Evolutionary conservation across 1,140 invertebrate genomes (phyloP).

Genomic region (Hyles vespertilio): DNA sequence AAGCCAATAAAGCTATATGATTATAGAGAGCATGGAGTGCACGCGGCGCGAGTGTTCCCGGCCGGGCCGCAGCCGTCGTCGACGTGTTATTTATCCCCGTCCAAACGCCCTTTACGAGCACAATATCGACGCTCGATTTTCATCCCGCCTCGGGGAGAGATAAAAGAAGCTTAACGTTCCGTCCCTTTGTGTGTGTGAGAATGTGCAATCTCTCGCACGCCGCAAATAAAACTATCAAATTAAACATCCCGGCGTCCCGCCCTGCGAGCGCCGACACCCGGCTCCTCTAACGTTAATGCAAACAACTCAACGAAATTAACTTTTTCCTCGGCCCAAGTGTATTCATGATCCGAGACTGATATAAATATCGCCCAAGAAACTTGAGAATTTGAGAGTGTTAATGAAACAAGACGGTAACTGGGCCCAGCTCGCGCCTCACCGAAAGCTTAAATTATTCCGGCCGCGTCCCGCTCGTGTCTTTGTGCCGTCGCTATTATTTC

Average conservation of each 20-base stretch:
- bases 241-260: constrained; percentile 30
- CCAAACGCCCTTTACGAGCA: constrained; percentile 49
- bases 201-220: constrained; percentile 7
- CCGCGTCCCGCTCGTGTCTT: constrained; percentile 44
- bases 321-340: constrained; percentile 44
- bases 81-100: constrained; percentile 53
- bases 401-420: constrained; percentile 71
- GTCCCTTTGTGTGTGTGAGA: constrained; percentile 14
- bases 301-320: constrained; percentile 34
- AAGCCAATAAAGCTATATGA: too few relatives aligned
- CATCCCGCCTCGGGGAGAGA: constrained; percentile 47
- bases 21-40: not conserved
- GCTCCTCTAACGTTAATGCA: constrained; percentile 3
- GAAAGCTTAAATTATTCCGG: constrained; percentile 62
- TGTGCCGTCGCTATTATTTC: constrained; percentile 62
- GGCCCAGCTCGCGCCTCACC: constrained; percentile 22
- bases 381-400: constrained; percentile 37
- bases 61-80: constrained; percentile 18
- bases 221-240: constrained; percentile 45
- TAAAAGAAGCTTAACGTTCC: constrained; percentile 40
- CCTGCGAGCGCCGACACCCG: not conserved
- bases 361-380: constrained; percentile 54
- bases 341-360: constrained; percentile 56
- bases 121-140: constrained; percentile 57
- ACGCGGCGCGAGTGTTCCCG: constrained; percentile 7